phyloP scores from a whole-genome alignment of 2,797 vertebrate species.

The Pygocentrus nattereri region DNA sequence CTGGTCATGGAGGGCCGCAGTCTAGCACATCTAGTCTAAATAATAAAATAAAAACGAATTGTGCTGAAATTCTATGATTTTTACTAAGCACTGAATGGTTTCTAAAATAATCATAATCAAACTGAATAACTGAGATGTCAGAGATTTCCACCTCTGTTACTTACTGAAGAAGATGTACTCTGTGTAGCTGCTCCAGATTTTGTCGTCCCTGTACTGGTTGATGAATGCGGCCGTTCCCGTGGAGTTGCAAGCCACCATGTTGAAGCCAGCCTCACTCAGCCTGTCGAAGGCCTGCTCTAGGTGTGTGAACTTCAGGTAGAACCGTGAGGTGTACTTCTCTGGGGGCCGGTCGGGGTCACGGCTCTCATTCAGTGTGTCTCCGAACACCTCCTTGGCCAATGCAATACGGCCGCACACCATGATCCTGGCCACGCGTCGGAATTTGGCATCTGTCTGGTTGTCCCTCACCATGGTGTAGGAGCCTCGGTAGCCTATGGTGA shows the following conservation, averaged over 20 bases:
- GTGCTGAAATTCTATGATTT: not conserved
- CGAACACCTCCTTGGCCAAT: slow-evolving; percentile 89
- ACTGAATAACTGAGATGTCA: not conserved
- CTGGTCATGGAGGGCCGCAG: not conserved
- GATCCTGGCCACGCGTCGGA: slow-evolving; percentile 87
- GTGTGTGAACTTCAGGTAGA: slow-evolving; percentile 91
- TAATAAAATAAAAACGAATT: not conserved
- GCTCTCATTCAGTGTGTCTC: slow-evolving; percentile 88
- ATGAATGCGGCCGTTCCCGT: slow-evolving; percentile 84
- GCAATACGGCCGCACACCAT: slow-evolving; percentile 89
- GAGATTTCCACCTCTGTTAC: slow-evolving; percentile 60
- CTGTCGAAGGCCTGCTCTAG: slow-evolving; percentile 90
- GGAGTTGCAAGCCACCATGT: slow-evolving; percentile 91
- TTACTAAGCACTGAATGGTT: not conserved
- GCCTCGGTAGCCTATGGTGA: slow-evolving; percentile 89
- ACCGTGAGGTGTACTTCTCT: slow-evolving; percentile 89
- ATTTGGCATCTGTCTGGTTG: slow-evolving; percentile 87
- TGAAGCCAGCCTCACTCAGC: slow-evolving; percentile 87
- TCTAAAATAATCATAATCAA: not conserved
- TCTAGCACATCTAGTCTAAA: not conserved
- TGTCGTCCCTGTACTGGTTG: slow-evolving; percentile 88
- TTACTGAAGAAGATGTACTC: slow-evolving; percentile 93
- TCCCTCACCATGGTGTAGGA: slow-evolving; percentile 86
- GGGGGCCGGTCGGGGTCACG: slow-evolving; percentile 88
- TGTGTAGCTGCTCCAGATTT: slow-evolving; percentile 90